Evolutionary conservation across 1,140 invertebrate species (phyloP).

Genomic region (Sinonovacula constricta): DNA sequence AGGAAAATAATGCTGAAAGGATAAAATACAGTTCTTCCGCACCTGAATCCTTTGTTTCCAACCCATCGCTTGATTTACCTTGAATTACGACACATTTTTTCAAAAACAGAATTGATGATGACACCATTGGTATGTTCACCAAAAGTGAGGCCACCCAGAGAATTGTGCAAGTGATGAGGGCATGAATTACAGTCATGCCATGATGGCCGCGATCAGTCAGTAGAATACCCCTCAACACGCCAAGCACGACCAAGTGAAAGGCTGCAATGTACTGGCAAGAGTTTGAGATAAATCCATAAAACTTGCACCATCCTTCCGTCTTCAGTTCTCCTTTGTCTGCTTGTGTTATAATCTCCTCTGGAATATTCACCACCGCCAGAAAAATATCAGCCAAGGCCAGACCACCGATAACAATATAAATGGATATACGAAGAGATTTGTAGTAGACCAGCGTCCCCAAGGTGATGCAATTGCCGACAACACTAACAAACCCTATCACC

Average conservation of each 20-base stretch:
- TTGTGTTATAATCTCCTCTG: conserved; percentile 60
- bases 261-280: conserved; percentile 63
- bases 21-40: conserved; percentile 60
- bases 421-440: conserved; percentile 60
- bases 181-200: conserved; percentile 52
- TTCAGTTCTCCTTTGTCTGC: conserved; percentile 44
- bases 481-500: conserved; percentile 66
- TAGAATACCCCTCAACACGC: conserved; percentile 68
- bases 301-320: conserved; percentile 67
- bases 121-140: conserved; percentile 56
- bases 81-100: conserved; percentile 40
- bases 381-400: conserved; percentile 67
- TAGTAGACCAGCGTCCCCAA: conserved; percentile 64
- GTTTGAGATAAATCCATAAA: conserved; percentile 62
- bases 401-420: conserved; percentile 67
- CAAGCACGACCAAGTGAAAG: conserved; percentile 68
- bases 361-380: conserved; percentile 61
- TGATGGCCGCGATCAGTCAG: conserved; percentile 66
- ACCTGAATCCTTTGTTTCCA: conserved; percentile 29
- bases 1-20: conserved; percentile 64
- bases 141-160: conserved; percentile 54
- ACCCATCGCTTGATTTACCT: conserved; percentile 22
- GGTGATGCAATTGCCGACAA: conserved; percentile 69
- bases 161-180: conserved; percentile 53
- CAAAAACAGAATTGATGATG: conserved; percentile 10